Evolutionary conservation across 2,888 invertebrate genomes (phyloP).

Genomic region (Harpalus rufipes): DNA sequence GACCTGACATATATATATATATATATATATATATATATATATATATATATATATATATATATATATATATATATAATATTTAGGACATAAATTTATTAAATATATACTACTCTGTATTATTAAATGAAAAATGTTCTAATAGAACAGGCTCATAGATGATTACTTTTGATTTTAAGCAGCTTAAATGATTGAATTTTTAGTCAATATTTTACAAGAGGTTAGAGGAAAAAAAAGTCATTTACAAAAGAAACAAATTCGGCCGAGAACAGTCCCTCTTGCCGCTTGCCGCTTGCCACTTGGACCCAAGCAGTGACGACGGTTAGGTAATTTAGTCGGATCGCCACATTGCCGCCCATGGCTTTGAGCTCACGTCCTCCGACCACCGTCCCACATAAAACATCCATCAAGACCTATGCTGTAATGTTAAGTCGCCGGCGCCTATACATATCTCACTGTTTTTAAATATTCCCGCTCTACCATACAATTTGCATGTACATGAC

Average conservation of each 20-base stretch:
- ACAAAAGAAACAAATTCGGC: conserved; percentile 57
- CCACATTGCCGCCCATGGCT: conserved; percentile 54
- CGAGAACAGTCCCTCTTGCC: conserved; percentile 27
- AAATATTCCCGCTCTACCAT: conserved; percentile 13
- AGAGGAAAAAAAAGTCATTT: conserved; percentile 53
- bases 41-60: too few relatives aligned
- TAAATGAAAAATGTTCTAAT: too few relatives aligned
- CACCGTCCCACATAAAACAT: conserved; percentile 4
- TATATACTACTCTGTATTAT: too few relatives aligned
- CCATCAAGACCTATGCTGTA: conserved; percentile 9
- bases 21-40: too few relatives aligned
- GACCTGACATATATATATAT: too few relatives aligned
- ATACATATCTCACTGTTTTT: neutral
- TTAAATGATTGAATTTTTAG: conserved; percentile 60
- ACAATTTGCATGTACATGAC: neutral
- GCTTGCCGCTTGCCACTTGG: conserved; percentile 32
- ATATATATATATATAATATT: too few relatives aligned
- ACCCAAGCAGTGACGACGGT: conserved; percentile 48
- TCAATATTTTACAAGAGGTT: conserved; percentile 55
- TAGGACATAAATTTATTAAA: too few relatives aligned
- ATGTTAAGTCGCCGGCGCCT: conserved; percentile 4
- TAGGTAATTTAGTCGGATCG: conserved; percentile 55
- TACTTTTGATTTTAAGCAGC: conserved; percentile 23
- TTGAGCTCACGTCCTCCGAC: conserved; percentile 4
- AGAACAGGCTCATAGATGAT: too few relatives aligned